Conservation (phyloP, 2,113 vertebrate species). For the Colaptes auratus region DNA sequence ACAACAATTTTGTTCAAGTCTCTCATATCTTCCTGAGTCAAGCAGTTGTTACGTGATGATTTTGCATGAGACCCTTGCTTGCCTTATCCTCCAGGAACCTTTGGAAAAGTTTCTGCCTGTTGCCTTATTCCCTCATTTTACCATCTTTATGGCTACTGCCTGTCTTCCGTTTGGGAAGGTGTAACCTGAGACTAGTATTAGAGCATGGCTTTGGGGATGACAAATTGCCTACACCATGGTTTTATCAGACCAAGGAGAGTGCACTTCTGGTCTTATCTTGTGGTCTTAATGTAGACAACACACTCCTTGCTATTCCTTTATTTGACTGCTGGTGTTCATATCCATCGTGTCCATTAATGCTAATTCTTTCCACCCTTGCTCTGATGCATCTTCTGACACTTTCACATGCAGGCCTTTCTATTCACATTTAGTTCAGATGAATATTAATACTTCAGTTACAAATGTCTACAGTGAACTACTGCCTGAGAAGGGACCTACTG, state of each 20-base stretch:
- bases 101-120: background rate
- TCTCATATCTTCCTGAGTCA: background rate
- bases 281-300: background rate
- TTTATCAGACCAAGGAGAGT: background rate
- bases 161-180: background rate
- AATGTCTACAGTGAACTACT: background rate
- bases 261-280: background rate
- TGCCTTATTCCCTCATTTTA: background rate
- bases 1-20: background rate
- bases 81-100: background rate
- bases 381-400: background rate
- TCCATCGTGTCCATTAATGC: background rate
- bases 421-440: background rate
- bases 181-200: background rate
- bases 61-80: background rate
- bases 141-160: background rate
- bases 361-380: background rate
- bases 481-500: background rate
- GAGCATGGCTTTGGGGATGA: background rate
- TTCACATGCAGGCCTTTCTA: background rate
- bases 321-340: background rate
- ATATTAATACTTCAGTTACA: background rate
- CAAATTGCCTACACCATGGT: fast-evolving
- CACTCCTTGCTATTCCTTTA: background rate
- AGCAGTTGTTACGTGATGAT: background rate